These are phyloP conservation scores for Heliconius ismenius DNA, from an alignment of 2,888 invertebrate species.

Conservation along the genomic window DNA sequence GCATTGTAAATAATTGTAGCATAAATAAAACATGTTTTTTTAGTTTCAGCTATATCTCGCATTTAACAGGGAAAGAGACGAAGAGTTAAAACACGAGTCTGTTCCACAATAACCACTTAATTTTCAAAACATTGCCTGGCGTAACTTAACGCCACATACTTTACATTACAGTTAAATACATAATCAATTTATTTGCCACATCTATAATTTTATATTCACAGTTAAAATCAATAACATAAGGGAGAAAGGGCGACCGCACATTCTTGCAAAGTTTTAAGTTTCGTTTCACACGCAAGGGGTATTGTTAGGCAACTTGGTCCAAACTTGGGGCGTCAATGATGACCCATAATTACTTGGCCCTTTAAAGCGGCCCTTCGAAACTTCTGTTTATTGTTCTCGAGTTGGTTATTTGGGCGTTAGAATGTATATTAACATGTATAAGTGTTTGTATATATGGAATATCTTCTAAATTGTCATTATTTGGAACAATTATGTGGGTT, in stretches of 20 bases:
- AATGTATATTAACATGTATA: constrained; percentile 13
- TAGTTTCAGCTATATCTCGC: no score
- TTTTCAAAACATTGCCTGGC: no score
- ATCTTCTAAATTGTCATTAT: constrained; percentile 7
- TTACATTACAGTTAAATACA: background rate
- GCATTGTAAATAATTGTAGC: no score
- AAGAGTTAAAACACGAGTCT: no score
- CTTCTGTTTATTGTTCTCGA: constrained; percentile 25
- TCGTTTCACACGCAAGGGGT: constrained; percentile 59
- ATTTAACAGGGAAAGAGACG: no score
- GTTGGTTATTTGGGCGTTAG: constrained; percentile 13
- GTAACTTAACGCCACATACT: background rate
- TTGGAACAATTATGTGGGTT: background rate
- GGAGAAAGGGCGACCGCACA: constrained; percentile 54
- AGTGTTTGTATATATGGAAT: background rate
- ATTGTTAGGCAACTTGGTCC: constrained; percentile 49
- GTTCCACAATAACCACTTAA: no score
- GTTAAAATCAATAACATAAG: constrained; percentile 39
- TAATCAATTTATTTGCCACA: background rate
- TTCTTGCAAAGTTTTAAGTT: constrained; percentile 62
- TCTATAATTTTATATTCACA: background rate
- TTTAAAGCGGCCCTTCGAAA: constrained; percentile 30
- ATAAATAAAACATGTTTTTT: no score
- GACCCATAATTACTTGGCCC: constrained; percentile 51
- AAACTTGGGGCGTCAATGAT: constrained; percentile 55